Conservation (phyloP, 2,797 vertebrate genomes). For the Caiman crocodilus region DNA sequence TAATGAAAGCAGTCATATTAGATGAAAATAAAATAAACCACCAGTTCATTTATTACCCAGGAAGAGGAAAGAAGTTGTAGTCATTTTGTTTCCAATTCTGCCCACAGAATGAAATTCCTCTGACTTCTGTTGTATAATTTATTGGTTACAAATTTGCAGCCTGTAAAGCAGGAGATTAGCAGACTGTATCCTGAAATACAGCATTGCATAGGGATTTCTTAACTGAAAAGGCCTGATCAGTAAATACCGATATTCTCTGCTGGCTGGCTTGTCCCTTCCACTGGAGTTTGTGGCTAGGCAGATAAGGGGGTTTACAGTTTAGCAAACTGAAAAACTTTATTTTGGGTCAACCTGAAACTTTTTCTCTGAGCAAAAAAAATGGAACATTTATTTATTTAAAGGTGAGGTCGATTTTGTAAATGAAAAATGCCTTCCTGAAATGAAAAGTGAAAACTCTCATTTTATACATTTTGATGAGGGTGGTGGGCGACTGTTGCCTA, state of each 20-base stretch:
- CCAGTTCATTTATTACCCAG: not conserved
- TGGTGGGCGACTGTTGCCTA: no score
- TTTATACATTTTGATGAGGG: not conserved
- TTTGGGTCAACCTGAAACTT: slow-evolving; percentile 8
- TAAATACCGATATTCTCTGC: not conserved
- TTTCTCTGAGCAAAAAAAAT: slow-evolving; percentile 23
- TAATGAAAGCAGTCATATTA: not conserved
- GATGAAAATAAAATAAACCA: not conserved
- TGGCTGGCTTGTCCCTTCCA: not conserved
- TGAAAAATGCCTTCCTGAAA: slow-evolving; percentile 23
- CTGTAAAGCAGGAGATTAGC: not conserved
- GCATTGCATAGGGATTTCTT: not conserved
- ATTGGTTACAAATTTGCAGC: not conserved
- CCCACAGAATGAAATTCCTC: accelerated
- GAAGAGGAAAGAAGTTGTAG: not conserved
- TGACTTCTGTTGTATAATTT: accelerated
- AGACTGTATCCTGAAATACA: not conserved
- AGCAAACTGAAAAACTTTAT: not conserved
- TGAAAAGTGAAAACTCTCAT: slow-evolving; percentile 28
- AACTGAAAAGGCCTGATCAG: not conserved
- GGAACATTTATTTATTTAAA: not conserved
- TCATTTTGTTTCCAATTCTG: not conserved
- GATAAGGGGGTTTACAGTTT: not conserved
- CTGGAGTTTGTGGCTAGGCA: not conserved
- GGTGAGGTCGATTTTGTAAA: slow-evolving; percentile 11